Conservation (phyloP, 2,797 vertebrate genomes). For the Delichon dasypus region DNA sequence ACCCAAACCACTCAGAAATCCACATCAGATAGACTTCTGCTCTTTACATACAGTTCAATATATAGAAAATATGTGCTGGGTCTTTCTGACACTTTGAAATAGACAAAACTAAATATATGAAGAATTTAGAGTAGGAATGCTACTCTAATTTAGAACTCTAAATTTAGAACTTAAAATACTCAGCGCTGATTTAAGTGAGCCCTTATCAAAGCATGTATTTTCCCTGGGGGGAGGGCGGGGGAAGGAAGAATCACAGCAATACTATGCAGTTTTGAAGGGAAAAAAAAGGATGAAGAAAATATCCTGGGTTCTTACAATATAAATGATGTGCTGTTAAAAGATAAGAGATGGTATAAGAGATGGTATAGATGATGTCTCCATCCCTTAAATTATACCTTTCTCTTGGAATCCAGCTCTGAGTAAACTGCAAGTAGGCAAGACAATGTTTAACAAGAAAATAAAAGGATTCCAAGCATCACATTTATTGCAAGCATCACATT, state of each 20-base stretch:
- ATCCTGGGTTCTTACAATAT: not conserved
- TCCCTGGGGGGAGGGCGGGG: accelerated
- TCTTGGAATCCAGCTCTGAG: not conserved
- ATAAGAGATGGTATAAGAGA: not conserved
- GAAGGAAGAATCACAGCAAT: not conserved
- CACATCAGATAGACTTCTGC: not conserved
- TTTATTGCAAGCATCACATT: not conserved
- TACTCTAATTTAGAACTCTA: not conserved
- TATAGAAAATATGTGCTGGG: not conserved
- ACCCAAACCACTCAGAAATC: not conserved
- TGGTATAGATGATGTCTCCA: not conserved
- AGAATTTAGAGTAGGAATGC: not conserved
- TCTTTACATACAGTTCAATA: not conserved
- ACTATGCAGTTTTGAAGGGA: not conserved
- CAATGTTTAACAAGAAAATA: not conserved
- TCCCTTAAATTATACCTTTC: not conserved
- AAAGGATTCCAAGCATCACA: not conserved
- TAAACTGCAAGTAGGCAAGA: not conserved
- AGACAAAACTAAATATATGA: not conserved
- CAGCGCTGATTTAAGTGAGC: not conserved
- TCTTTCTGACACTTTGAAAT: not conserved
- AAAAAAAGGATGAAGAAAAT: not conserved
- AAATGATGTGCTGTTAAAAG: not conserved
- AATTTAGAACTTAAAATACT: not conserved
- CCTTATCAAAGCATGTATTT: not conserved